A percentile compares a stretch with the other conserved stretches of the same genome.
Conservation (phyloP, 2,797 vertebrate genomes). For the Pipistrellus pygmaeus region DNA sequence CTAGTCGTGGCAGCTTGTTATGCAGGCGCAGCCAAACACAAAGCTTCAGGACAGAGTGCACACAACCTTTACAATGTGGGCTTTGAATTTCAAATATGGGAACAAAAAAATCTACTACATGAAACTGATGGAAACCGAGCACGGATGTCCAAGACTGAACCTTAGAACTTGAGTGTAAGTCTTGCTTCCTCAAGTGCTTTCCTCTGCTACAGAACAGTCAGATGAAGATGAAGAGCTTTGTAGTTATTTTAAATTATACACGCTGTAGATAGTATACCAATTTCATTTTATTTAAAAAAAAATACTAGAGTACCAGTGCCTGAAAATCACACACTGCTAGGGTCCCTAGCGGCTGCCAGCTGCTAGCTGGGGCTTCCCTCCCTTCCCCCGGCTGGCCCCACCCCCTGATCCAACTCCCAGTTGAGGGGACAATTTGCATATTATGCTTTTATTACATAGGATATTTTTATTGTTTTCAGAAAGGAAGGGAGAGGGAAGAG, state of each 20-base stretch:
- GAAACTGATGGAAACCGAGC: conserved; percentile 95
- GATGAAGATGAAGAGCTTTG: conserved; percentile 90
- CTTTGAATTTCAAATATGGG: conserved; percentile 93
- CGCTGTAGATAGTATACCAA: conserved; percentile 94
- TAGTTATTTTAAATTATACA: conserved; percentile 96
- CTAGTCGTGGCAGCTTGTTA: conserved; percentile 93
- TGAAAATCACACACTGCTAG: no score
- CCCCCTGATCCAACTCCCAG: no score
- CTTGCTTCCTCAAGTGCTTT: conserved; percentile 89
- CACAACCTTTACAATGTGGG: conserved; percentile 92
- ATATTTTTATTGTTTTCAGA: background rate
- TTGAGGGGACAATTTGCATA: no score
- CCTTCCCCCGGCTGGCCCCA: no score
- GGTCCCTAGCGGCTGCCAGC: no score
- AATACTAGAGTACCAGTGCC: no score
- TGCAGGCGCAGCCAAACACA: conserved; percentile 94
- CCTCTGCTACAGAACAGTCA: conserved; percentile 89
- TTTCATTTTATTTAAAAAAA: no score
- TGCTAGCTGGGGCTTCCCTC: no score
- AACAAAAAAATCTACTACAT: conserved; percentile 95
- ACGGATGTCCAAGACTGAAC: conserved; percentile 86
- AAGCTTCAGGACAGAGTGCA: conserved; percentile 94
- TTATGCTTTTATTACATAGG: no score
- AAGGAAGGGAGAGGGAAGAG: no score
- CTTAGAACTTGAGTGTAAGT: conserved; percentile 27